A percentile compares a stretch with the other conserved stretches of the same genome.
Evolutionary conservation across 1,140 invertebrate species (phyloP).

Genomic region (Brachionus angularis): DNA sequence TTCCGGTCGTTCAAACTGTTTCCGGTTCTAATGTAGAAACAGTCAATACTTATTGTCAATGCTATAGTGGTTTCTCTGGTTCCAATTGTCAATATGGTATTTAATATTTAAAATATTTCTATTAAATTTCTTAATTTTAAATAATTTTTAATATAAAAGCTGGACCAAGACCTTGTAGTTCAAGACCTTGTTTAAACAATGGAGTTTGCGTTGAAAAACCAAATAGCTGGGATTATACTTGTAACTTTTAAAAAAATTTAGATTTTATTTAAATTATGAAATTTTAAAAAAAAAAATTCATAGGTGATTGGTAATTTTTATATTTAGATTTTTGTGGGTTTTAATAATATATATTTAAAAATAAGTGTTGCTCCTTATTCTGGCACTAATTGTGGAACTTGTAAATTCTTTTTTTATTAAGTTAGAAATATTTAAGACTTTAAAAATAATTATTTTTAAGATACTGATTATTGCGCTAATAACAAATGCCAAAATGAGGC

Average conservation of each 20-base stretch:
- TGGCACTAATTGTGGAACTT: constrained; percentile 22
- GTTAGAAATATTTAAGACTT: not conserved
- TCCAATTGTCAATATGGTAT: constrained; percentile 5
- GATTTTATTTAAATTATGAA: not conserved
- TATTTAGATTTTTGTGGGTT: not conserved
- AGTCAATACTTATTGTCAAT: constrained; percentile 8
- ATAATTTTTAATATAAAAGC: no score
- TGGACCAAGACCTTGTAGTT: not conserved
- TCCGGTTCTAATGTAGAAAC: not conserved
- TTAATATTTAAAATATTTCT: not conserved
- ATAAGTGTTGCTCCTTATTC: constrained; percentile 22
- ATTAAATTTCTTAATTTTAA: not conserved
- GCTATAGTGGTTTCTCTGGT: constrained; percentile 31
- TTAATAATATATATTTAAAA: not conserved
- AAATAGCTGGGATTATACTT: constrained; percentile 5
- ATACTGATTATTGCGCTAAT: constrained; percentile 25
- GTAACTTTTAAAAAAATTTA: constrained; percentile 10
- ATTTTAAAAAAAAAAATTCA: not conserved
- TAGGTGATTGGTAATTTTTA: not conserved
- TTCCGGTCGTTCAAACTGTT: constrained; percentile 14
- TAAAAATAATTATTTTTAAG: not conserved
- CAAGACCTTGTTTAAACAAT: constrained; percentile 34
- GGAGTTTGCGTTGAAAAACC: not conserved
- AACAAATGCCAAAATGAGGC: constrained; percentile 65
- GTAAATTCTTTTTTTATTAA: not conserved